Conservation (phyloP, 2,113 vertebrate genomes). For the Chaetura pelagica region DNA sequence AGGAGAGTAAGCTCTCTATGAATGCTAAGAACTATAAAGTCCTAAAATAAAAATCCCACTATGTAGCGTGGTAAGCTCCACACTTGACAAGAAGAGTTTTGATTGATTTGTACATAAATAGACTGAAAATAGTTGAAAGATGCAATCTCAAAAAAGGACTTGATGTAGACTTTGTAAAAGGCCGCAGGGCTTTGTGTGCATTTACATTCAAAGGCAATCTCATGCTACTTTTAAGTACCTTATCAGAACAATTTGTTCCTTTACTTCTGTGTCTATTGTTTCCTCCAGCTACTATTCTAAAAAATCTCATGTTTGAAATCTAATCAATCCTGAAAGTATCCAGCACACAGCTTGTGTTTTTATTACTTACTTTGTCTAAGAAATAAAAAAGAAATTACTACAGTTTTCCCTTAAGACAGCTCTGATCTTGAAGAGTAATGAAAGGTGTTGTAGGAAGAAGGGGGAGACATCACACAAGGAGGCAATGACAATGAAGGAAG, state of each 20-base stretch:
- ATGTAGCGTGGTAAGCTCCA: not conserved
- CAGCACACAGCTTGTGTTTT: slow-evolving; percentile 3
- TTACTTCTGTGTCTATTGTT: slow-evolving; percentile 11
- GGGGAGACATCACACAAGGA: not conserved
- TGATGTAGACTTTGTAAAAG: not conserved
- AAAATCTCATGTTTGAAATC: not conserved
- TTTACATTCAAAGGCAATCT: not conserved
- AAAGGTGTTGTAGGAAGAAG: not conserved
- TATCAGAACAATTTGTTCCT: slow-evolving; percentile 19
- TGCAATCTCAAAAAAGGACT: not conserved
- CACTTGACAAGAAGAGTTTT: not conserved
- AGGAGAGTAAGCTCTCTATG: not conserved
- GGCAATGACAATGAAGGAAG: not conserved
- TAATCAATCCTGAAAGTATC: slow-evolving; percentile 28
- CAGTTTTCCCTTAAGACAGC: not conserved
- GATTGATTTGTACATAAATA: not conserved
- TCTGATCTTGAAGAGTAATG: not conserved
- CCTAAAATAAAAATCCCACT: not conserved
- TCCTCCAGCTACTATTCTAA: slow-evolving; percentile 26
- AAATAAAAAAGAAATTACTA: not conserved
- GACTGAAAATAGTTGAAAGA: not conserved
- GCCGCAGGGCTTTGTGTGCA: slow-evolving; percentile 11
- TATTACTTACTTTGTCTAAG: not conserved
- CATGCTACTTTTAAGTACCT: not conserved
- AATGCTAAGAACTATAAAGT: not conserved